A percentile compares a stretch with the other conserved stretches of the same genome.
Evolutionary conservation across 1,140 invertebrate species (phyloP).

Genomic region (Onthophagus taurus): DNA sequence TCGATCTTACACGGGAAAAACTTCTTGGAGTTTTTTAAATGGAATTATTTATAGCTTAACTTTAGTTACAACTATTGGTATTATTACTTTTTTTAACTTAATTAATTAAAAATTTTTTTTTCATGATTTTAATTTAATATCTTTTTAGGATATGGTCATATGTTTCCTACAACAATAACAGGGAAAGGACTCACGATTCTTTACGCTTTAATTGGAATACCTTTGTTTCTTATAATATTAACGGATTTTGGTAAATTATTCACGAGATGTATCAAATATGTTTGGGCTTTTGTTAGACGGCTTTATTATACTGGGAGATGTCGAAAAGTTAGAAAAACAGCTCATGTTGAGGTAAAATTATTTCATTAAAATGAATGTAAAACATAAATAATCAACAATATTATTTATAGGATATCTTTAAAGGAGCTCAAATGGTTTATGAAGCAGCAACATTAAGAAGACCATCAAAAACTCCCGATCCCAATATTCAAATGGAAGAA

Average conservation of each 20-base stretch:
- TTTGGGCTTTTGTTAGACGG: conserved; percentile 83
- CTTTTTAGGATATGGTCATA: conserved; percentile 84
- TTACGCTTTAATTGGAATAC: conserved; percentile 92
- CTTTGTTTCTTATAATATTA: conserved; percentile 80
- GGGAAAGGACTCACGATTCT: conserved; percentile 83
- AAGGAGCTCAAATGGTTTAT: conserved; percentile 68
- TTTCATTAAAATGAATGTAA: not conserved
- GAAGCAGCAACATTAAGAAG: conserved; percentile 63
- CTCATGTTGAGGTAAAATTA: conserved; percentile 63
- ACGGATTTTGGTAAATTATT: conserved; percentile 91
- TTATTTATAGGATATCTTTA: conserved; percentile 62
- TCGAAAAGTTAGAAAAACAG: conserved; percentile 61
- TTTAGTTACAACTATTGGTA: conserved; percentile 90
- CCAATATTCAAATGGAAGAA: conserved; percentile 21
- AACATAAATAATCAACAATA: not conserved
- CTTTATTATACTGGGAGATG: conserved; percentile 80
- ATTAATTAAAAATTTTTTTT: conserved; percentile 3
- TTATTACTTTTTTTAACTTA: conserved; percentile 30
- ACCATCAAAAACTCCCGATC: conserved; percentile 48
- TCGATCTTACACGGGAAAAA: conserved; percentile 68
- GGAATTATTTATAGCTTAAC: conserved; percentile 86
- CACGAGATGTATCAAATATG: conserved; percentile 82
- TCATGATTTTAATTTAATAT: conserved; percentile 13
- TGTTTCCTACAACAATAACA: conserved; percentile 73
- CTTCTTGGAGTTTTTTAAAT: conserved; percentile 88